These are phyloP conservation scores for Chloroceryle aenea DNA, from an alignment of 2,113 vertebrate genomes.

Conservation along the genomic window DNA sequence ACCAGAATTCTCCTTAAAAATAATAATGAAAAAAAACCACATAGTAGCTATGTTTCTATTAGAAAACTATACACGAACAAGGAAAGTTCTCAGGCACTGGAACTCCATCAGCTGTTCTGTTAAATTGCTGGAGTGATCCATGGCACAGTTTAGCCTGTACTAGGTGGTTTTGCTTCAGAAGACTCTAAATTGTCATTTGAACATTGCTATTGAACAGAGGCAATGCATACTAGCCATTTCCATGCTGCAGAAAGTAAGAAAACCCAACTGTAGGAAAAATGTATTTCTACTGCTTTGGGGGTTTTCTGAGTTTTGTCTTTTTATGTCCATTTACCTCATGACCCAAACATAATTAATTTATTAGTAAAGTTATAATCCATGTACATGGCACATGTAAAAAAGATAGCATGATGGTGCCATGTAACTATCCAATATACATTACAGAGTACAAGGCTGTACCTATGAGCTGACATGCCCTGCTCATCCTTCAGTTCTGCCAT, in stretches of 20 bases:
- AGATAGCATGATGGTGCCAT: background rate
- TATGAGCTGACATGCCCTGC: background rate
- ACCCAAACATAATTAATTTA: background rate
- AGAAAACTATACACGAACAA: background rate
- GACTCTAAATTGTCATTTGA: background rate
- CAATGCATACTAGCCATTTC: background rate
- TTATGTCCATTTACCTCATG: background rate
- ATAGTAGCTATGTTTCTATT: background rate
- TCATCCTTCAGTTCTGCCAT: background rate
- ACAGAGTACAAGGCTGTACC: background rate
- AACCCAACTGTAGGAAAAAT: background rate
- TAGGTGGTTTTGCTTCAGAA: background rate
- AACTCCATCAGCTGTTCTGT: background rate
- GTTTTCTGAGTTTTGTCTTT: background rate
- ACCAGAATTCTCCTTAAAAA: background rate
- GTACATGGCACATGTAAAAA: background rate
- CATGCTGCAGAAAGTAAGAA: background rate
- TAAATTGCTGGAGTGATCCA: background rate
- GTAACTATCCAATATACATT: background rate
- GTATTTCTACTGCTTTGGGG: accelerated
- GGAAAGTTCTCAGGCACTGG: background rate
- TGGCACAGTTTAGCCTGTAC: background rate
- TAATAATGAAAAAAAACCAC: background rate
- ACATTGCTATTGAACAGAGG: background rate
- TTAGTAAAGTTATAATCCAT: background rate